Conservation (phyloP, 1,140 invertebrate genomes). For the Sarcophaga bullata region DNA sequence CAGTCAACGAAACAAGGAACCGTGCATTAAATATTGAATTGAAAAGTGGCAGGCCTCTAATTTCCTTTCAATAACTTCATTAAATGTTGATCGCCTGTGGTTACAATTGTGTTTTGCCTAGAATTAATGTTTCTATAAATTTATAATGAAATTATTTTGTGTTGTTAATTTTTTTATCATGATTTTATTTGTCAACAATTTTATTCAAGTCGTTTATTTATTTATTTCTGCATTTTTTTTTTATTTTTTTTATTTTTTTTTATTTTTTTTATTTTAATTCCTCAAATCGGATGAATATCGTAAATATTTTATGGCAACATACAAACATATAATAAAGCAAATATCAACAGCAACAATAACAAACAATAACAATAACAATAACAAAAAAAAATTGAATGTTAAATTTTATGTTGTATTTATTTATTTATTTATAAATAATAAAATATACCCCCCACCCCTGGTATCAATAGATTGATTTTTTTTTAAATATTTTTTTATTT, state of each 20-base stretch:
- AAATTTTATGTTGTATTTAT: background rate
- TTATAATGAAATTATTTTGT: too few species aligned
- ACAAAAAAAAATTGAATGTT: background rate
- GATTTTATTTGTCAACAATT: background rate
- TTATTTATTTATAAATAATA: background rate
- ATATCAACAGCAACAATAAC: too few species aligned
- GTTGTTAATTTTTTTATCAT: too few species aligned
- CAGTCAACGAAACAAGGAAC: too few species aligned
- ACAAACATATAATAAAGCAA: background rate
- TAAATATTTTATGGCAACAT: conserved; percentile 1
- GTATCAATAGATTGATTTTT: background rate
- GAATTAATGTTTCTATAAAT: too few species aligned
- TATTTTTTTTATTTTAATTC: background rate
- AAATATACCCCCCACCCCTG: too few species aligned
- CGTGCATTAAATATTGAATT: too few species aligned
- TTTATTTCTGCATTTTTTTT: background rate
- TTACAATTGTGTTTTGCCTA: background rate
- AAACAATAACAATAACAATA: background rate
- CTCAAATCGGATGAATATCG: background rate
- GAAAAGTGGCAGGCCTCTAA: too few species aligned
- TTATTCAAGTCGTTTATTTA: background rate
- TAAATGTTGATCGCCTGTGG: background rate
- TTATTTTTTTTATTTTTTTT: background rate
- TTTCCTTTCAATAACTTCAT: background rate
- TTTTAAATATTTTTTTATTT: background rate